These are phyloP conservation scores for Trogon surrucura DNA, from an alignment of 2,113 vertebrate genomes.

Conservation along the genomic window DNA sequence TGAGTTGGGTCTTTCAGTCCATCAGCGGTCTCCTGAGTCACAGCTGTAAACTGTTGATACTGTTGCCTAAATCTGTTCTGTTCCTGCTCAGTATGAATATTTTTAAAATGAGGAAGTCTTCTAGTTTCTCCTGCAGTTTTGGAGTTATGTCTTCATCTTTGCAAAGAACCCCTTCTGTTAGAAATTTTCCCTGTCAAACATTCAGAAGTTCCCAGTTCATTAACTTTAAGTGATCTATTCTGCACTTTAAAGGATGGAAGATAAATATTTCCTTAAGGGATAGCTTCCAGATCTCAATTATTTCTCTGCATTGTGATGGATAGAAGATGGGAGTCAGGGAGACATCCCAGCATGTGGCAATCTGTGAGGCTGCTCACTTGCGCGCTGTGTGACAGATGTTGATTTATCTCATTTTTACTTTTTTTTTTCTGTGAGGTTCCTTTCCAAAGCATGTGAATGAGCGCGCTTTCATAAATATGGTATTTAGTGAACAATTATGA, in stretches of 20 bases:
- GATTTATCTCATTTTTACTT: neutral
- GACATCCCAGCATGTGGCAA: neutral
- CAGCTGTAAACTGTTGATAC: neutral
- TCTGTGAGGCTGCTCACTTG: neutral
- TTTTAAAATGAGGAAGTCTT: constrained; percentile 31
- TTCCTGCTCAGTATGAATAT: neutral
- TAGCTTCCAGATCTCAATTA: neutral
- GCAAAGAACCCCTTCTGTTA: neutral
- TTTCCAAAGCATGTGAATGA: neutral
- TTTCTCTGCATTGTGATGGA: neutral
- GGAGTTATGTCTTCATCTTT: neutral
- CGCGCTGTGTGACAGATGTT: neutral
- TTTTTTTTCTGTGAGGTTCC: neutral
- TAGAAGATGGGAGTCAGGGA: neutral
- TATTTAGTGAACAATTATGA: neutral
- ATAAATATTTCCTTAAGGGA: constrained; percentile 6
- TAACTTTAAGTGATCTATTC: neutral
- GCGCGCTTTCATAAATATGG: neutral
- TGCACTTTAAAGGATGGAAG: neutral
- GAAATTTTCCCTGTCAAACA: accelerated
- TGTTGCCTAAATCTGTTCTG: neutral
- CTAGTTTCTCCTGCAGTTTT: neutral
- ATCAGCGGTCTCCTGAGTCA: neutral
- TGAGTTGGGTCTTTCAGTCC: neutral
- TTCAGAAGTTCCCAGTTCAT: neutral